Base-by-base conservation (phyloP, 2,888 invertebrate species). In the Troglohyphantes excavatus region DNA sequence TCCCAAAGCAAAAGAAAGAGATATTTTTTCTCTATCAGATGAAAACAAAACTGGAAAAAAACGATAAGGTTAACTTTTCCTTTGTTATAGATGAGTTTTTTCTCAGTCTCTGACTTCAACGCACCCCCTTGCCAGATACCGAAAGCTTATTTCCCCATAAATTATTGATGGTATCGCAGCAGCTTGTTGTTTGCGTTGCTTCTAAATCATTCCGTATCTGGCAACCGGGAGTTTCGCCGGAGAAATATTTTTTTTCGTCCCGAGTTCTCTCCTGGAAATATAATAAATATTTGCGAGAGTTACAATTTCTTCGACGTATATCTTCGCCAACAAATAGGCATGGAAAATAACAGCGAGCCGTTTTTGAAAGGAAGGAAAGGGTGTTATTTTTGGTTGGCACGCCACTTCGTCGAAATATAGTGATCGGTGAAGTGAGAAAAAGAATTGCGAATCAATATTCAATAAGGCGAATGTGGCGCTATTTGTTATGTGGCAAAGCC, bases 141-240 rank as follows among this genome's bases (percentile, higher is more conserved):
- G 75, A 67, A 68, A 85, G 85, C 85, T 76, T 85, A 85, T 85
- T 85, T 75, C 67, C 76, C 85, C 85, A 85, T 85, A 85, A 85
- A 85, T 85, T 85, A 85, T 85, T 76, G 85, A 85, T 85, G 85
- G 76, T 85, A 85, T 85, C 85, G 85, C 53, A n/a, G 17, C 53
- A 23, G 68, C 68, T 85, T 84, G 85, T 85, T 85, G 85, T 85
- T 85, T 85, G 68, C 67, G 76, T 5, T 72, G 63, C 43, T 85
- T 85, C 85, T 76, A 76, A 85, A 85, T 85, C 85, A 85, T 85
- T 83, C 68, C 53, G 85, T 59, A 85, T 78, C 76, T 85, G 76
- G 76, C 76, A 85, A 78, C 76, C 39, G 26, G 29, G 63, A 67
- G 63, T 67, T 84, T 67, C 75, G 61, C 61, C 29, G 26, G 39